Base-by-base conservation (phyloP, 2,888 invertebrate species). In the Pseudococcus viburni region DNA sequence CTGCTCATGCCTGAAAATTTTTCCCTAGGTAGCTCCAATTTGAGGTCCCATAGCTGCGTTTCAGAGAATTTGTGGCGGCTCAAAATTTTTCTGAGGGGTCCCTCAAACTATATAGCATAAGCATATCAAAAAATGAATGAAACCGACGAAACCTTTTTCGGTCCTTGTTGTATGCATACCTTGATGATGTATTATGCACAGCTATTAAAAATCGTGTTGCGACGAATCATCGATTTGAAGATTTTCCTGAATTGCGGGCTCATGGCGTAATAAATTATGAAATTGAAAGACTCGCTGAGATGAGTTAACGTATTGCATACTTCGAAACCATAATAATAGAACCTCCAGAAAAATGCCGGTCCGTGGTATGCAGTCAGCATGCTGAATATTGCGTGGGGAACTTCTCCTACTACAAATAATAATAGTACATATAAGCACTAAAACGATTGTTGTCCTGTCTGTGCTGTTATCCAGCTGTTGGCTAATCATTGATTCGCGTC, bases 371-470 rank as follows among this genome's bases (percentile, higher is more conserved):
- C 55, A 17, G 17, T 15, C 17, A 55, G 4, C 55, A 98, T 93
- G 0, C 96, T 97, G 90, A 96, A 93, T 85, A 96, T 94, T 0
- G 95, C 97, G 91, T 97, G 97, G 0, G 98, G 98, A 90, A 98
- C 94, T 91, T 98, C 98, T 0, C 15, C 55, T 12, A 17, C 11
- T 17, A 55, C 5, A 5, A 55, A 55, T 15, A 55, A 55, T 5
- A 12, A 1, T 4, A 98, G 93, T n/a, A n/a, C n/a, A n/a, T n/a
- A 98, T 95, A 0, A 97, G 96, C 46, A 98, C 93, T 90, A 98
- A 92, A 97, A 98, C 97, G 89, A 95, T 94, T 0, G 97, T 98
- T 0, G 55, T 55, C 11, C 55, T 12, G 1, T 7, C 15, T 55
- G 5, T 55, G 55, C 11, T 55, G 55, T 15, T 55, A 11, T 17